phyloP scores from a whole-genome alignment of 2,888 invertebrate species.

The Julus scandinavius region DNA sequence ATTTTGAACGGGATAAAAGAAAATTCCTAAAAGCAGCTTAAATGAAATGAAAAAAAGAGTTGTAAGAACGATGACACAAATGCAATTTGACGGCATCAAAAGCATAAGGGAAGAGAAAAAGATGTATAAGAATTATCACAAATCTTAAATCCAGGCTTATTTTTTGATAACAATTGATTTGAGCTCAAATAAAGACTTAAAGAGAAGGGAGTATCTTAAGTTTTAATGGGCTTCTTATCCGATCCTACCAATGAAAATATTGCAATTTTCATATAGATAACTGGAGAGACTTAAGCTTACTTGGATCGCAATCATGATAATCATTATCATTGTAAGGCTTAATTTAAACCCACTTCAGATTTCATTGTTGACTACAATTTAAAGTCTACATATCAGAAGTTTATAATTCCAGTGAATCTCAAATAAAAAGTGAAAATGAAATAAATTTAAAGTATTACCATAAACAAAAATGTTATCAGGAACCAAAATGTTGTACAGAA shows the following conservation, averaged over 20 bases:
- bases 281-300: no score
- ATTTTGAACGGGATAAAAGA: background rate
- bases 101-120: background rate
- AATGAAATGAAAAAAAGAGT: background rate
- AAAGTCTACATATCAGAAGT: no score
- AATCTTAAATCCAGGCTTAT: slow-evolving; percentile 34
- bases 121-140: background rate
- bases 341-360: no score
- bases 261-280: no score
- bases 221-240: background rate
- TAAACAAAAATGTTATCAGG: no score
- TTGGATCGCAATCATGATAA: no score
- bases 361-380: no score
- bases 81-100: background rate
- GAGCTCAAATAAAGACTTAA: background rate
- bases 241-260: background rate
- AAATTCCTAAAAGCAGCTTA: background rate
- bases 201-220: background rate
- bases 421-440: no score
- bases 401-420: no score
- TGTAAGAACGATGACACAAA: background rate
- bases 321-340: no score
- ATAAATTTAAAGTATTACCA: no score
- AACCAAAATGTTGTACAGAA: no score
- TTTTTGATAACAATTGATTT: slow-evolving; percentile 29